Evolutionary conservation across 2,797 vertebrate genomes (phyloP).

Genomic region (Coreius guichenoti): DNA sequence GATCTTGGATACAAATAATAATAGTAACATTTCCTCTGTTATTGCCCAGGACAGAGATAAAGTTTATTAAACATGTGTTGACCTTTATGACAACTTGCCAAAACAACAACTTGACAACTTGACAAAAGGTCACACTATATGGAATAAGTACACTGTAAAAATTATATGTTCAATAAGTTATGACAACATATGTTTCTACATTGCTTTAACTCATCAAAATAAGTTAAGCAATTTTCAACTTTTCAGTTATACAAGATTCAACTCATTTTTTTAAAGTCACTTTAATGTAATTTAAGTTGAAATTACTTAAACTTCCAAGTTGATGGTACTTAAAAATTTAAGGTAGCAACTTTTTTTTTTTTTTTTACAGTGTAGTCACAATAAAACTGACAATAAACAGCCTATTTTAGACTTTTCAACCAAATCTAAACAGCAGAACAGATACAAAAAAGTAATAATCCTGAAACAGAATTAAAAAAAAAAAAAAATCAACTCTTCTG

Average conservation of each 20-base stretch:
- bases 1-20: background rate
- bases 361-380: background rate
- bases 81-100: background rate
- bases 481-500: background rate
- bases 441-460: background rate
- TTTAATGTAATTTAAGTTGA: too few relatives aligned
- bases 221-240: too few relatives aligned
- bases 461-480: background rate
- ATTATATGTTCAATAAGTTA: too few relatives aligned
- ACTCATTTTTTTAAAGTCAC: too few relatives aligned
- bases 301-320: too few relatives aligned
- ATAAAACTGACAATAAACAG: background rate
- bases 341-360: too few relatives aligned
- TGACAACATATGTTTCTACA: too few relatives aligned
- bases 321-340: too few relatives aligned
- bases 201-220: too few relatives aligned
- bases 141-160: background rate
- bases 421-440: background rate
- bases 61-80: background rate
- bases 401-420: background rate
- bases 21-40: background rate
- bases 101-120: too few relatives aligned
- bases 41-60: background rate
- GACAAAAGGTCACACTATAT: background rate
- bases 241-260: too few relatives aligned